phyloP scores from a whole-genome alignment of 2,797 vertebrate genomes.

The Acrossocheilus fasciatus region DNA sequence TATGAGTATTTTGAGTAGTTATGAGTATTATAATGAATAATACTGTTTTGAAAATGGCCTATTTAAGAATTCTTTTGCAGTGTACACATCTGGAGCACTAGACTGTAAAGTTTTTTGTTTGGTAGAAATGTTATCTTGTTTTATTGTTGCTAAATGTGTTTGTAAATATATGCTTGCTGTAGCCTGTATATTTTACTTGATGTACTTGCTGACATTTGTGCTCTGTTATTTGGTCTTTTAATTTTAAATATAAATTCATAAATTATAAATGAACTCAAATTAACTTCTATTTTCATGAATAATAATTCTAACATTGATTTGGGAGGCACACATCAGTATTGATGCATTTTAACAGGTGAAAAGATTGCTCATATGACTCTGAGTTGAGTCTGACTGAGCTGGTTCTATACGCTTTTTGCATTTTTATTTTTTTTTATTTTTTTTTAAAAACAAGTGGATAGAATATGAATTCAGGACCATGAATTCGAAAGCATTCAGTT shows the following conservation, averaged over 20 bases:
- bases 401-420: neutral
- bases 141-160: slow-evolving; percentile 7
- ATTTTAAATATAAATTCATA: neutral
- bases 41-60: slow-evolving; percentile 44
- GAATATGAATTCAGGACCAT: neutral
- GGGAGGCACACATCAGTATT: neutral
- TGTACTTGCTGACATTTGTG: neutral
- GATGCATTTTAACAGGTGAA: neutral
- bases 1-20: neutral
- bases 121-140: slow-evolving; percentile 32
- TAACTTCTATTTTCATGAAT: neutral
- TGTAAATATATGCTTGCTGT: slow-evolving; percentile 45
- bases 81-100: slow-evolving; percentile 76
- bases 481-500: neutral
- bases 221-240: neutral
- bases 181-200: slow-evolving; percentile 1
- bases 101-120: slow-evolving; percentile 76
- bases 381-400: neutral
- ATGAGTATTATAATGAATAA: slow-evolving; percentile 19
- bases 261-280: neutral
- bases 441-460: neutral
- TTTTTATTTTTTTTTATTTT: neutral
- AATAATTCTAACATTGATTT: neutral
- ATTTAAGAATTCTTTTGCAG: slow-evolving; percentile 55
- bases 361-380: neutral